Conservation (phyloP, 2,113 vertebrate genomes). For the Bufo gargarizans region DNA sequence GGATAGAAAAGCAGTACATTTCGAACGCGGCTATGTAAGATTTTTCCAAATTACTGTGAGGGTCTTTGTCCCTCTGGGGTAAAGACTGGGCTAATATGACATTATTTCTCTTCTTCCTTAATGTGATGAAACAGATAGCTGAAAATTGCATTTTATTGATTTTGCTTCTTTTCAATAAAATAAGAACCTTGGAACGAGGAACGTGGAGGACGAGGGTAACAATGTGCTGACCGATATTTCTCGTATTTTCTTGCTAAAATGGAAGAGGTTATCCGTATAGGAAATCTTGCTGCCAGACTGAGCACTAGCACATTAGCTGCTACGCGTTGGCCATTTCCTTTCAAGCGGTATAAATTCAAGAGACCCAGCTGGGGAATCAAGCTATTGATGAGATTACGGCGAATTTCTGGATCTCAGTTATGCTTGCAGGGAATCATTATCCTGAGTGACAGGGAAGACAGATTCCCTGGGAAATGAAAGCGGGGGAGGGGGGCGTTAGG, state of each 20-base stretch:
- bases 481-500: constrained; percentile 57
- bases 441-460: constrained; percentile 73
- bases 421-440: constrained; percentile 67
- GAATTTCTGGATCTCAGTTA: constrained; percentile 67
- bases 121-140: constrained; percentile 59
- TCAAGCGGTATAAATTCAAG: constrained; percentile 62
- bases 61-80: constrained; percentile 50
- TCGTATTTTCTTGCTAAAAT: constrained; percentile 49
- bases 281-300: constrained; percentile 49
- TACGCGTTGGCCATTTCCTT: constrained; percentile 59
- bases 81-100: constrained; percentile 55
- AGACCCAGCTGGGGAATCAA: constrained; percentile 69
- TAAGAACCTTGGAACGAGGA: constrained; percentile 51
- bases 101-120: constrained; percentile 54
- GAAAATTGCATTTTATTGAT: constrained; percentile 60
- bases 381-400: constrained; percentile 69
- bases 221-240: constrained; percentile 56
- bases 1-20: neutral
- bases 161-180: constrained; percentile 57
- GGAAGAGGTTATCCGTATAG: constrained; percentile 58
- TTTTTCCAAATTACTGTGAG: constrained; percentile 31
- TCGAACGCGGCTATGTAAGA: constrained; percentile 2
- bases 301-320: constrained; percentile 59
- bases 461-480: constrained; percentile 66
- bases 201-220: constrained; percentile 34